Evolutionary conservation across 2,888 invertebrate genomes (phyloP), one percentile per base, ranked within the genome.

Genomic region (Drosophila acutilabella): DNA sequence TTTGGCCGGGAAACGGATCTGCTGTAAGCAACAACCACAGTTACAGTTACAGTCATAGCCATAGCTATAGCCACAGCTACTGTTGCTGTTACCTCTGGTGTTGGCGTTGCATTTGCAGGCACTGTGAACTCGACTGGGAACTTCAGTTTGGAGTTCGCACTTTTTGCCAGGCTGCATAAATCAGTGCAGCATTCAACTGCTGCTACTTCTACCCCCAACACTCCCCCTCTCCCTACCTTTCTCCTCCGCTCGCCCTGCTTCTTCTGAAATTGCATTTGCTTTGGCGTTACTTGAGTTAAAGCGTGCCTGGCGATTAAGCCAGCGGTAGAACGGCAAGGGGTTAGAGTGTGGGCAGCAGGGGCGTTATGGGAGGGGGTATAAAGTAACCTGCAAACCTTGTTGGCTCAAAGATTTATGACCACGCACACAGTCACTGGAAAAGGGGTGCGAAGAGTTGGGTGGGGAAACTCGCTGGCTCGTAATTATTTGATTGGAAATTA

Each of bases 401-500:
- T 67, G 71, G 64, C 26, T 60, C 73, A 54, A 77, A 78, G 78
- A 79, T 81, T 79, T 79, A 81, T 81, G 56, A 60, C 72, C 82
- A 80, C 69, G 82, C 80, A 74, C 80, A 74, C 72, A 70, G 52
- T 36, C 54, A 53, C 23, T 23, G 54, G 16, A 56, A 20, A 44
- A 18, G 52, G 52, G 47, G 52, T 18, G 13, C 30, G 14, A 38
- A 67, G 47, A 40, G 45, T 51, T 42, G 30, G 52, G 54, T 44
- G 58, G 56, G 56, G 45, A 61, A 65, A 77, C 51, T 77, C 78
- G 62, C 47, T 79, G 68, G 71, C 61, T 70, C 64, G 78, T 81
- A 81, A 83, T 81, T 83, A 84, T 81, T 81, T 81, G 79, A 81
- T 81, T 83, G 81, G 78, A 75, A 83, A 81, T 80, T 78, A 81